These are phyloP conservation scores for Oreotragus oreotragus DNA, from an alignment of 2,113 vertebrate genomes.

Conservation along the genomic window DNA sequence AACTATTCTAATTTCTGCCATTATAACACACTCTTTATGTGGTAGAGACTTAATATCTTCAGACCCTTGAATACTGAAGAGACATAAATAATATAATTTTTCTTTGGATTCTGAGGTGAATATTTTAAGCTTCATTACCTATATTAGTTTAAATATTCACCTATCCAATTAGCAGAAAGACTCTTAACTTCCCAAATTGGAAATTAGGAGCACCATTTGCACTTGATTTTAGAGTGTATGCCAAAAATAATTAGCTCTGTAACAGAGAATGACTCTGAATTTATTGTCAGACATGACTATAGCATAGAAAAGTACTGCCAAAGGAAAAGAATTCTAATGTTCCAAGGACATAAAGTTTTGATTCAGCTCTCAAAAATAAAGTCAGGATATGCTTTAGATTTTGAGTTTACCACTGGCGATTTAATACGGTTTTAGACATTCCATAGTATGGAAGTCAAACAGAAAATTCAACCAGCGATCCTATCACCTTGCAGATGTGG, in stretches of 20 bases:
- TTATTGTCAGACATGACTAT: constrained; percentile 24
- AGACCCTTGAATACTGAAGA: not conserved
- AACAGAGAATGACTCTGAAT: constrained; percentile 40
- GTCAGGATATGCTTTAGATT: not conserved
- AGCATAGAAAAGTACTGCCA: not conserved
- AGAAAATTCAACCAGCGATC: not conserved
- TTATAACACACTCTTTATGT: not conserved
- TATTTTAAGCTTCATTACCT: constrained; percentile 45
- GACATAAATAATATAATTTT: not conserved
- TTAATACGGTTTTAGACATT: not conserved
- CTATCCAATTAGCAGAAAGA: constrained; percentile 26
- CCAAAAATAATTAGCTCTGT: constrained; percentile 52
- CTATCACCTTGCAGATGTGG: not conserved
- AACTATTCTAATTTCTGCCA: not conserved
- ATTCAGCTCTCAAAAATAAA: not conserved
- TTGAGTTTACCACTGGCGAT: not conserved
- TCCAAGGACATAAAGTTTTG: not conserved
- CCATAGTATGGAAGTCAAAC: not conserved
- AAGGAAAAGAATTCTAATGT: constrained; percentile 16
- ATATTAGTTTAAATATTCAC: constrained; percentile 21
- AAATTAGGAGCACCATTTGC: constrained; percentile 44
- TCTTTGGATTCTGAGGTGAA: constrained; percentile 20
- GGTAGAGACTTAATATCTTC: not conserved
- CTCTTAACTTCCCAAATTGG: not conserved
- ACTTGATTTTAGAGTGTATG: constrained; percentile 40